Base-by-base conservation (phyloP, 2,888 invertebrate species). In the Syritta pipiens region DNA sequence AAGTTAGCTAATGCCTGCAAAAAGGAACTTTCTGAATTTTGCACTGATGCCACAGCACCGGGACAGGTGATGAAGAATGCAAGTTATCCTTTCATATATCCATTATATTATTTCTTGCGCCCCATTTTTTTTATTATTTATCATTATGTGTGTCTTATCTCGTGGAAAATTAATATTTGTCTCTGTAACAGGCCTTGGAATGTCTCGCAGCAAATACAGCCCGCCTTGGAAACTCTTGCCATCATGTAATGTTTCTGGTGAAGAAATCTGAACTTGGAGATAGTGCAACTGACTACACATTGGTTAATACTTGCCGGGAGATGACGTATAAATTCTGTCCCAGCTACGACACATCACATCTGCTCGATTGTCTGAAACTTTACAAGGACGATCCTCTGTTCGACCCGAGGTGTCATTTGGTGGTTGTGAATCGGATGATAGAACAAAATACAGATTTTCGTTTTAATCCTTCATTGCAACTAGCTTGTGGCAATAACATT, bases 371-470 rank as follows among this genome's bases (percentile, higher is more conserved):
- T 86, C 90, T 96, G 9, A 96, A 95, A 90, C 91, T 90, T 74
- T 92, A 94, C 85, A 94, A 93, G 84, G 93, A 96, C 84, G 93
- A 95, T 84, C 89, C 91, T 0, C 91, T 92, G 14, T 97, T 97
- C 88, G 95, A 95, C 86, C 92, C 93, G 63, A 94, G 93, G 81
- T 98, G 98, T 86, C 93, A 94, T 85, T 90, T 93, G 60, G 92
- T 97, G 12, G 94, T 98, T n/a, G 91, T 95, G 0, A 94, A 95
- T 85, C 92, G 97, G 83, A 94, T 97, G 92, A 94, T 96, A 81
- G 96, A 97, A 87, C 96, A 96, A 88, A 96, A 95, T 85, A 92
- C 94, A 69, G 98, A 98, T 89, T 96, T 95, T 85, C 92, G 97
- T 75, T 93, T 98, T 79, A 97, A 98, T 89, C 95, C 95, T 2